Evolutionary conservation across 2,888 invertebrate genomes (phyloP).

Genomic region (Cephus nigrinus): DNA sequence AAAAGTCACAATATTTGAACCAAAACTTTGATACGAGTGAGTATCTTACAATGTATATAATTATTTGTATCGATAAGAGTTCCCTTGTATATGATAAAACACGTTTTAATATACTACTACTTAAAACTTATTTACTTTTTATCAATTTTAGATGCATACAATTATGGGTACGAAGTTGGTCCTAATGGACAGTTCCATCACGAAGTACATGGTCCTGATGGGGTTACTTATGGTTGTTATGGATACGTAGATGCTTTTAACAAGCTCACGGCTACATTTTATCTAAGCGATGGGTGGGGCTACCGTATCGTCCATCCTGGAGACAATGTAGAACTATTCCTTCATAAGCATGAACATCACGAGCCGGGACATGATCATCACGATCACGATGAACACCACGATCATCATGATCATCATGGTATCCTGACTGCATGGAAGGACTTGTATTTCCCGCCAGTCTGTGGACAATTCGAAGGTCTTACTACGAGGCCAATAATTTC

Average conservation of each 20-base stretch:
- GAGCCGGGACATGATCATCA: constrained; percentile 37
- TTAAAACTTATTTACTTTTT: not conserved
- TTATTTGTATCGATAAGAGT: not conserved
- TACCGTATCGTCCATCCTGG: constrained; percentile 79
- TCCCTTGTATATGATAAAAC: not conserved
- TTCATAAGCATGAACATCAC: constrained; percentile 65
- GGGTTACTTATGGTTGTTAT: constrained; percentile 84
- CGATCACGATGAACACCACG: constrained; percentile 40
- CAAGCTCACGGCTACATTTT: constrained; percentile 77
- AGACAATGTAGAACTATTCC: constrained; percentile 76
- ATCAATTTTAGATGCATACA: constrained; percentile 73
- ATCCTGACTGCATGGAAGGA: constrained; percentile 75
- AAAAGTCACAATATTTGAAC: constrained; percentile 80
- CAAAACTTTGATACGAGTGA: constrained; percentile 82
- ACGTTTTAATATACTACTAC: not conserved
- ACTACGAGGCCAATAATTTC: constrained; percentile 18
- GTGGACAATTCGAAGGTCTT: constrained; percentile 68
- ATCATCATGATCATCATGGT: constrained; percentile 67
- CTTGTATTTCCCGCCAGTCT: constrained; percentile 79
- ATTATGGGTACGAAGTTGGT: constrained; percentile 82
- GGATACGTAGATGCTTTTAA: constrained; percentile 80
- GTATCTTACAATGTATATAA: constrained; percentile 47
- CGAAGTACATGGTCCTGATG: constrained; percentile 80
- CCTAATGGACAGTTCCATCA: constrained; percentile 81
- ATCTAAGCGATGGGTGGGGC: constrained; percentile 82